Evolutionary conservation across 2,888 invertebrate species (phyloP).

Genomic region (Trachelus stipa): DNA sequence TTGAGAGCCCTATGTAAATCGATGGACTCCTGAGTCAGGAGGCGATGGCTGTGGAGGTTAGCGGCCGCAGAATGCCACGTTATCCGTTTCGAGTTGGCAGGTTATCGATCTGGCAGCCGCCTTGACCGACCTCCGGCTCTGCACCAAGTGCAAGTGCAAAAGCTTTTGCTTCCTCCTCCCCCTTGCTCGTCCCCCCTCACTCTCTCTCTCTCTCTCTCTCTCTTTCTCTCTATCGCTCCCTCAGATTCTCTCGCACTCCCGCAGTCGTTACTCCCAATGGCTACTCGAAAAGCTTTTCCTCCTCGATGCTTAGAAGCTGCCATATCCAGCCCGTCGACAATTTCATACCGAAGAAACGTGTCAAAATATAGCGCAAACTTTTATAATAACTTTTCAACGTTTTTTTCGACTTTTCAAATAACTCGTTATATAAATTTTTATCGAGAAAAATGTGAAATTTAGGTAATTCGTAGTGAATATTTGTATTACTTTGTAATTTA

Average conservation of each 20-base stretch:
- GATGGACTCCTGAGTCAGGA: constrained; percentile 16
- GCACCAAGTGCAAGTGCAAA: constrained; percentile 65
- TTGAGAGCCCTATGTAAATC: not conserved
- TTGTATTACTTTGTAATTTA: no score
- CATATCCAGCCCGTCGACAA: not conserved
- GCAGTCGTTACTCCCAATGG: not conserved
- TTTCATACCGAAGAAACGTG: not conserved
- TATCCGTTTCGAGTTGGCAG: constrained; percentile 59
- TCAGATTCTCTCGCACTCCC: not conserved
- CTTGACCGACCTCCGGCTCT: constrained; percentile 63
- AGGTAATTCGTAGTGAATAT: no score
- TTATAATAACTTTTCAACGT: not conserved
- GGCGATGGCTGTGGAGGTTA: constrained; percentile 35
- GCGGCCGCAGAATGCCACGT: constrained; percentile 45
- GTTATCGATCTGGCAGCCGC: constrained; percentile 64
- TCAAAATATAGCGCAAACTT: not conserved
- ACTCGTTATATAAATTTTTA: not conserved
- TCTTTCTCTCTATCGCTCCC: not conserved
- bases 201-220: constrained; percentile 24
- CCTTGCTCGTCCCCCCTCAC: constrained; percentile 27
- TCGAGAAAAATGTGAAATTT: not conserved
- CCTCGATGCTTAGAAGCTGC: not conserved
- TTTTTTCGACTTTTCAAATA: not conserved
- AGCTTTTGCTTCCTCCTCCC: constrained; percentile 29
- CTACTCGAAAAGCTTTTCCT: not conserved